Conservation (phyloP, 2,888 invertebrate genomes). For the Tridacna crocea region DNA sequence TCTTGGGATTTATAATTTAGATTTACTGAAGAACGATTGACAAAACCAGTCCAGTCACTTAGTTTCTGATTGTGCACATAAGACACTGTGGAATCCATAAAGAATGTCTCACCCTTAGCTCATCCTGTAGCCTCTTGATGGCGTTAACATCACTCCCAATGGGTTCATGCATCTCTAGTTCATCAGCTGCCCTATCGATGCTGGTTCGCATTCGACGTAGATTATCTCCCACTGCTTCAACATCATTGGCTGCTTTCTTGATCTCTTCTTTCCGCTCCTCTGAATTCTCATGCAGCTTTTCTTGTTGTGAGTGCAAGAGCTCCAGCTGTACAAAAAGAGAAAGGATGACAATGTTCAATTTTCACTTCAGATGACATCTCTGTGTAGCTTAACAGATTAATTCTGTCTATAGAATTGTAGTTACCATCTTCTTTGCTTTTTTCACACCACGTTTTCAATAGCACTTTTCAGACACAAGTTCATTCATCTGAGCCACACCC, state of each 20-base stretch:
- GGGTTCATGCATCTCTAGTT: constrained; percentile 86
- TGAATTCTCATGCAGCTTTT: constrained; percentile 91
- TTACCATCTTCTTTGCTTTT: too few relatives aligned
- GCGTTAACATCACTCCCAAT: constrained; percentile 96
- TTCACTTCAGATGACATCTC: too few relatives aligned
- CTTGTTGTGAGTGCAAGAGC: constrained; percentile 91
- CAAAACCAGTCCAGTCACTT: too few relatives aligned
- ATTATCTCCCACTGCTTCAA: constrained; percentile 73
- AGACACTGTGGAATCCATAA: too few relatives aligned
- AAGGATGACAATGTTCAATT: neutral
- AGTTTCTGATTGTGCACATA: too few relatives aligned
- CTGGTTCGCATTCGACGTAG: constrained; percentile 68
- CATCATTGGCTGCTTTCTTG: constrained; percentile 63
- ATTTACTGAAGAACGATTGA: too few relatives aligned
- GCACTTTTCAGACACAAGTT: too few relatives aligned
- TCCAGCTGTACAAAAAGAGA: constrained; percentile 86
- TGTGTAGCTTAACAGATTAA: too few relatives aligned
- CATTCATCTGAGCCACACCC: too few relatives aligned
- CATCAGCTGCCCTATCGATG: constrained; percentile 73
- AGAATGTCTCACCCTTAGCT: constrained; percentile 88
- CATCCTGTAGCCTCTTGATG: constrained; percentile 95
- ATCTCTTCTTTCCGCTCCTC: constrained; percentile 82
- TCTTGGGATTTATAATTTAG: too few relatives aligned
- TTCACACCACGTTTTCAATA: too few relatives aligned
- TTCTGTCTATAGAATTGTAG: too few relatives aligned